A percentile compares a stretch with the other conserved stretches of the same genome.
Evolutionary conservation across 37 sponge, comb jelly and placozoan genomes (phyloP).

Genomic region (Beroe forskalii): DNA sequence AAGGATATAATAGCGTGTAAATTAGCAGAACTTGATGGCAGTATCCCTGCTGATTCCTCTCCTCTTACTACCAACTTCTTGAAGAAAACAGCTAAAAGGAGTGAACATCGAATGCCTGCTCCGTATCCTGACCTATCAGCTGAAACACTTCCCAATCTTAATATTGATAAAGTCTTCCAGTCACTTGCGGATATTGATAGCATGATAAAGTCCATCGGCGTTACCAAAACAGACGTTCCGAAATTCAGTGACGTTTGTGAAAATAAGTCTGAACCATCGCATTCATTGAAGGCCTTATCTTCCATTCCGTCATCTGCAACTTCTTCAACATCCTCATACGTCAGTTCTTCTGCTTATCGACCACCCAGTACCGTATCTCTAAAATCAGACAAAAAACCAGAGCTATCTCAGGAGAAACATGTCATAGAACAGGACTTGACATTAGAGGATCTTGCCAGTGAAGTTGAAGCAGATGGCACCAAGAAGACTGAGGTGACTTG

Average conservation of each 20-base stretch:
- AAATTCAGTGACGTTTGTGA: not conserved
- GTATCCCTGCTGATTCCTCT: not conserved
- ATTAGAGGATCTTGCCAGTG: not conserved
- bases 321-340: not conserved
- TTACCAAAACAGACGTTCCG: not conserved
- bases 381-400: not conserved
- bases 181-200: slow-evolving; percentile 2
- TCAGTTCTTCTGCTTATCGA: not conserved
- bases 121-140: not conserved
- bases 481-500: not conserved
- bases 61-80: slow-evolving; percentile 16
- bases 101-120: not conserved
- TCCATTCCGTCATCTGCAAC: not conserved
- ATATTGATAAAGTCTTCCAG: slow-evolving; percentile 18
- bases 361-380: not conserved
- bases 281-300: not conserved
- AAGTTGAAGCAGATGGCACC: not conserved
- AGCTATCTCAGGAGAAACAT: not conserved
- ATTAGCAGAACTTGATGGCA: not conserved
- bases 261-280: not conserved
- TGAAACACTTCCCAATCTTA: not conserved
- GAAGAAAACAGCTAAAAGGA: not conserved
- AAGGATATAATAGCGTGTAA: slow-evolving; percentile 20
- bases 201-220: slow-evolving; percentile 26
- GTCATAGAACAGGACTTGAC: not conserved